phyloP scores from a whole-genome alignment of 2,797 vertebrate genomes.

The Myotis myotis region DNA sequence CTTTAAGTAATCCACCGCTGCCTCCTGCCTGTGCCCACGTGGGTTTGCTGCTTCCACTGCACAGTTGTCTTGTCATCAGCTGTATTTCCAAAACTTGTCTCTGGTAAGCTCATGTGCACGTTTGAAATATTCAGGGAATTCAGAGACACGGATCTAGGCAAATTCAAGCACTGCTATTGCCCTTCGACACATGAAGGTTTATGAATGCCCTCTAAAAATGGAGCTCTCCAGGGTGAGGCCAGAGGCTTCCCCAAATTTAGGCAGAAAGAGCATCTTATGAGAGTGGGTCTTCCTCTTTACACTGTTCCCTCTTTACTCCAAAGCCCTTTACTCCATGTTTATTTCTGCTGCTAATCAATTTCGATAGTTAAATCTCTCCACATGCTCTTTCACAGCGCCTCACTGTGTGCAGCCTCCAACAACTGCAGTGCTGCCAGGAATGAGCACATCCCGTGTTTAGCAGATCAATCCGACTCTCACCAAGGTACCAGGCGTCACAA shows the following conservation, averaged over 20 bases:
- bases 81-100: background rate
- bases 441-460: background rate
- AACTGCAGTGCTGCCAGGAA: background rate
- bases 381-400: background rate
- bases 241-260: background rate
- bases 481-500: background rate
- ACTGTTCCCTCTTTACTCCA: background rate
- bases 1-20: background rate
- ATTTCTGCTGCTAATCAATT: background rate
- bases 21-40: rapidly evolving
- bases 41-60: background rate
- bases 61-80: background rate
- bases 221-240: background rate
- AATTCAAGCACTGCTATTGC: background rate
- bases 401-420: background rate
- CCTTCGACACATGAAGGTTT: background rate
- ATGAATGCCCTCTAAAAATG: background rate
- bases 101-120: rapidly evolving
- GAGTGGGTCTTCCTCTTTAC: background rate
- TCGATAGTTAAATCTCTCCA: background rate
- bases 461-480: background rate
- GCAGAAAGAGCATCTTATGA: background rate
- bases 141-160: background rate
- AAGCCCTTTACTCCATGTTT: background rate
- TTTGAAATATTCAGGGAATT: background rate